Percentiles rank a stretch among this genome's conserved stretches.
Evolutionary conservation across 2,888 invertebrate genomes (phyloP).

Genomic region (Caenorhabditis sp.): DNA sequence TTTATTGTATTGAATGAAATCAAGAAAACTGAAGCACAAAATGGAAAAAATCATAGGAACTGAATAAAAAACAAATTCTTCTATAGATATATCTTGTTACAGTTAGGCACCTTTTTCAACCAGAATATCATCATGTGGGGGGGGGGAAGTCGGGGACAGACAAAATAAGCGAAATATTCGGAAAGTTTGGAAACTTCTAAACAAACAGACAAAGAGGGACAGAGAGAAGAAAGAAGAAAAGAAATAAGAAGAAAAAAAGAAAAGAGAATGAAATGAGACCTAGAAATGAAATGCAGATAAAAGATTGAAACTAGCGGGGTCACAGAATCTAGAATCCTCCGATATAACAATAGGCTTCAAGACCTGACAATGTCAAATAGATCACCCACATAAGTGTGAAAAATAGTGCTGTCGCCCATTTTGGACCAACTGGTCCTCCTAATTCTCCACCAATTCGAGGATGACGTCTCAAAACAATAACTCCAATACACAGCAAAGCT

Average conservation of each 20-base stretch:
- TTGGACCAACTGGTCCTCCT: slow-evolving; percentile 65
- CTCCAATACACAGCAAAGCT: slow-evolving; percentile 66
- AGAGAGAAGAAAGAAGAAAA: not conserved
- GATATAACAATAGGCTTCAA: slow-evolving; percentile 92
- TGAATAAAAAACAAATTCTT: no score
- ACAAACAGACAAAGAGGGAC: not conserved
- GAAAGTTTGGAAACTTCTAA: not conserved
- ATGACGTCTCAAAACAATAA: slow-evolving; percentile 65
- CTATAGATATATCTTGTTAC: no score
- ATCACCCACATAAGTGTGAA: slow-evolving; percentile 88
- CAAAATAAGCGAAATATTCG: not conserved
- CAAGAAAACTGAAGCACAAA: no score
- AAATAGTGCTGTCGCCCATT: slow-evolving; percentile 79
- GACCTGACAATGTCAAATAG: slow-evolving; percentile 88
- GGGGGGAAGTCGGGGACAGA: not conserved
- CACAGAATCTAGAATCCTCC: slow-evolving; percentile 76
- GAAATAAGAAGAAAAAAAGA: not conserved
- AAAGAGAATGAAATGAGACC: not conserved
- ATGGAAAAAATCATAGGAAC: no score
- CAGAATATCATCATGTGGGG: not conserved
- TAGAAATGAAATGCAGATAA: slow-evolving; percentile 4
- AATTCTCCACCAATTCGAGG: slow-evolving; percentile 65
- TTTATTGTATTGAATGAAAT: no score
- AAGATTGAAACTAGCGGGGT: slow-evolving; percentile 16
- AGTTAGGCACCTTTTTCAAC: not conserved